These are phyloP conservation scores for Brachionus angularis DNA, from an alignment of 1,140 invertebrate genomes.

Conservation along the genomic window DNA sequence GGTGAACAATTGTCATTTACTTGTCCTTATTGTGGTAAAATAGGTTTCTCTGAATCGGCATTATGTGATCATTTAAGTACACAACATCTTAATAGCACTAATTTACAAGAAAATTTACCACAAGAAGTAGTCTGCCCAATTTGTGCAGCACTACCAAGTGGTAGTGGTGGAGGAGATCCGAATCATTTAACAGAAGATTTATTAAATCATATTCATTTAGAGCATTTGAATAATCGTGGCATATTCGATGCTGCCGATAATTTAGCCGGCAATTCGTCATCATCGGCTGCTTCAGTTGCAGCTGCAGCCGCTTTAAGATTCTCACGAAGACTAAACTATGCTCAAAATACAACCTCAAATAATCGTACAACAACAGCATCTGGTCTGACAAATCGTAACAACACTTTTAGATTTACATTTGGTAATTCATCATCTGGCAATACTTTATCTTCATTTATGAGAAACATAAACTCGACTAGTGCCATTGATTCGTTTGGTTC, in stretches of 20 bases:
- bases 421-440: constrained; percentile 11
- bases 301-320: constrained; percentile 22
- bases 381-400: neutral
- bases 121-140: constrained; percentile 77
- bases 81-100: constrained; percentile 77
- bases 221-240: constrained; percentile 64
- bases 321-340: constrained; percentile 36
- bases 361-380: neutral
- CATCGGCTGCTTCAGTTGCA: neutral
- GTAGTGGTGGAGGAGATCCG: constrained; percentile 74
- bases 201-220: constrained; percentile 85
- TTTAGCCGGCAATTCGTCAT: neutral
- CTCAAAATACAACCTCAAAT: constrained; percentile 1
- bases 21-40: constrained; percentile 89
- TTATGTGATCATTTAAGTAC: constrained; percentile 85
- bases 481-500: constrained; percentile 7
- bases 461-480: neutral
- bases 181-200: constrained; percentile 97
- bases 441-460: constrained; percentile 43
- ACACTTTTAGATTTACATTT: constrained; percentile 34
- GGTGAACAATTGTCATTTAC: constrained; percentile 73
- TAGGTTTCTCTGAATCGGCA: constrained; percentile 79
- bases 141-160: constrained; percentile 77
- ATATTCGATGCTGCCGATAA: neutral
- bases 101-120: constrained; percentile 11